These are phyloP conservation scores for Clistopyga incitator DNA, from an alignment of 2,888 invertebrate species.

Conservation along the genomic window DNA sequence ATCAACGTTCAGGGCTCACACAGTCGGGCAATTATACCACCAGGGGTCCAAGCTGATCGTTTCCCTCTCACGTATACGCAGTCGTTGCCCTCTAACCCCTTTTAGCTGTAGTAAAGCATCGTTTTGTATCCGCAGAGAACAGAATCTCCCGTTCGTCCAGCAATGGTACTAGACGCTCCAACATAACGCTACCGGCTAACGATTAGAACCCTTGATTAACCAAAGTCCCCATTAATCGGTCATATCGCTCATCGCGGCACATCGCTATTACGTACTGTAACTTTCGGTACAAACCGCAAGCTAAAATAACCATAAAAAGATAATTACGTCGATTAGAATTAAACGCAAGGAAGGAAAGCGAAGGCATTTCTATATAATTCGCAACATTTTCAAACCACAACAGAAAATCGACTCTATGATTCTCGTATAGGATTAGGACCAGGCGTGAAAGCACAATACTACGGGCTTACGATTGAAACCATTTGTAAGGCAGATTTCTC, in stretches of 20 bases:
- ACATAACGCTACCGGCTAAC: constrained; percentile 42
- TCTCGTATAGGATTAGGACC: too few species aligned
- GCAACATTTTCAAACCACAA: background rate
- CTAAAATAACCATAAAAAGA: background rate
- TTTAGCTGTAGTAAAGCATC: constrained; percentile 32
- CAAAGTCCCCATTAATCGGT: constrained; percentile 70
- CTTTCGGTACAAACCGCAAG: background rate
- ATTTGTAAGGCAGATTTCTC: too few species aligned
- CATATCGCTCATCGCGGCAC: constrained; percentile 56
- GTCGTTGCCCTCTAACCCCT: constrained; percentile 38
- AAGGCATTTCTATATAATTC: background rate
- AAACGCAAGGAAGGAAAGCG: too few species aligned
- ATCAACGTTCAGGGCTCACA: constrained; percentile 81
- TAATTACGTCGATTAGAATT: background rate
- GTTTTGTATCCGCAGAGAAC: constrained; percentile 40
- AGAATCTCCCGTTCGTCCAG: constrained; percentile 48
- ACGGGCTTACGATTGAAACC: too few species aligned
- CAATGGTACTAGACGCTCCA: background rate
- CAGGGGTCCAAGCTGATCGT: constrained; percentile 51
- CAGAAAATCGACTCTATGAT: too few species aligned
- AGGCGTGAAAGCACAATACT: too few species aligned
- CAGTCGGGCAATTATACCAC: constrained; percentile 82
- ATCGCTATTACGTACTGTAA: constrained; percentile 21
- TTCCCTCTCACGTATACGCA: constrained; percentile 31
- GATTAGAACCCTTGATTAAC: constrained; percentile 72